Base-by-base conservation (phyloP, 1,140 invertebrate genomes). In the Lethrus apterus region DNA sequence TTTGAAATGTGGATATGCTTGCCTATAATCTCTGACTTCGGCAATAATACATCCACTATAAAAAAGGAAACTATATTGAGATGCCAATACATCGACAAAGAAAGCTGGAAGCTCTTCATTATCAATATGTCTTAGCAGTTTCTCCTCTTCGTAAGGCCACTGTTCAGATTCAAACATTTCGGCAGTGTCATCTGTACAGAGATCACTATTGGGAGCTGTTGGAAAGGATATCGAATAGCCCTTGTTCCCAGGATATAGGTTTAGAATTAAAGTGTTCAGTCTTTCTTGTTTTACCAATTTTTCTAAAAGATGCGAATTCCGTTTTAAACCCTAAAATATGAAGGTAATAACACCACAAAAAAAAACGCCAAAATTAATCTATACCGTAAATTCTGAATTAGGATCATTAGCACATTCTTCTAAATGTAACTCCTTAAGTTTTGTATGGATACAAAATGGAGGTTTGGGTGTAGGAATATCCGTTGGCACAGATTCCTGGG, bases 31-130 rank as follows among this genome's bases (percentile, higher is more conserved):
- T 59, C 89, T 76, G 50, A 96, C 78, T 77, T 95, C 88, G 51
- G 83, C 84, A 59, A 95, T 86, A 33, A 95, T 85, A 71, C 90
- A 93, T 19, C 91, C 91, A 53, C 81, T 86, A 62, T 94, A 92
- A 70, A 92, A 95, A 14, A 94, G 74, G 65, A 82, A 80, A 14
- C 82, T 81, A 54, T 86, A 81, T 56, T 82, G 80, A 43, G 80
- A 75, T 62, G 90, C 88, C 32, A 94, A 66, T 44, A 93, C 69
- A 66, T 94, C 89, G 48, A 90, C 73, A 20, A 95, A 70, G 56
- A 86, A 79, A 44, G 89, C 83, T 36, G 91, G 91, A 59, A 96
- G 70, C 68, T 93, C 81, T 60, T 89, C 84, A 68, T 84, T 85
- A 63, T 90, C 86, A 52, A 90, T 83, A 61, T 81, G 88, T 52